Base-by-base conservation (phyloP, 2,888 invertebrate species). In the Siphlonurus alternatus region DNA sequence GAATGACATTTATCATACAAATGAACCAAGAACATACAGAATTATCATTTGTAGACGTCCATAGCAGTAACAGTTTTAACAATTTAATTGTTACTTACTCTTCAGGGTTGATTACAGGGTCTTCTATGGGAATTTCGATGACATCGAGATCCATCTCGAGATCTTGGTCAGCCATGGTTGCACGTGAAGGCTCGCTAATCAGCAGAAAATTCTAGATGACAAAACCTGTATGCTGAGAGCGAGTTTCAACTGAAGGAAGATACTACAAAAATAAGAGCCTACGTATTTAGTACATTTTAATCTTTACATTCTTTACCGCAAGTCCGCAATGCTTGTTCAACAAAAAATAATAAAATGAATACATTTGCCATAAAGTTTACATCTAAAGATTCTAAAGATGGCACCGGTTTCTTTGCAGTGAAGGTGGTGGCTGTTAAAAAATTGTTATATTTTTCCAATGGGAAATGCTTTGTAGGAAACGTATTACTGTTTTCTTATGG, bases 11-110 rank as follows among this genome's bases (percentile, higher is more conserved):
- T n/a, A n/a, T n/a, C n/a, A n/a, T n/a, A n/a, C n/a, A n/a, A n/a
- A n/a, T n/a, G n/a, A n/a, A n/a, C n/a, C n/a, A n/a, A n/a, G n/a
- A n/a, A n/a, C n/a, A n/a, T n/a, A n/a, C n/a, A n/a, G n/a, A n/a
- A n/a, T n/a, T n/a, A n/a, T n/a, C n/a, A n/a, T n/a, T n/a, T n/a
- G n/a, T n/a, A n/a, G n/a, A n/a, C n/a, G n/a, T n/a, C n/a, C n/a
- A n/a, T n/a, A n/a, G n/a, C n/a, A n/a, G n/a, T n/a, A n/a, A n/a
- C n/a, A n/a, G n/a, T n/a, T n/a, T n/a, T n/a, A n/a, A n/a, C n/a
- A n/a, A n/a, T n/a, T n/a, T n/a, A n/a, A n/a, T n/a, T 51, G 61
- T 24, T 64, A 76, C 77, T 76, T 68, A 76, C 77, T 74, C 74
- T 71, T 74, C 75, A n/a, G 72, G 70, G 66, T 71, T 73, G 69